Evolutionary conservation across 64 coral and sea anemone species (phyloP), one percentile per base, ranked within the genome.

Genomic region (Montipora sp.): DNA sequence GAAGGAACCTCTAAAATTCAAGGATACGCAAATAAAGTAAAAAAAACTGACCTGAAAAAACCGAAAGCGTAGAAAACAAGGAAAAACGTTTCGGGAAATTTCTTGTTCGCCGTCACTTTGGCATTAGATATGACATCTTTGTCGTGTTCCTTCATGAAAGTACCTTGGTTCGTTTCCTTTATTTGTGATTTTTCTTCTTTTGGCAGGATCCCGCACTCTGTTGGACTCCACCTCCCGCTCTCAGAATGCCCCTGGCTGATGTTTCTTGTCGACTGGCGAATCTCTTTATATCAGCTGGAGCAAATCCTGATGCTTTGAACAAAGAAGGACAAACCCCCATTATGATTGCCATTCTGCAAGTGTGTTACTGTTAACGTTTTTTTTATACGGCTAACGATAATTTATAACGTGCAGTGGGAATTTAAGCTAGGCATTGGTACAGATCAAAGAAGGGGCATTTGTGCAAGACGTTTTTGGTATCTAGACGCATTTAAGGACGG

Each of bases 341-440:
- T 46, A 97, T 97, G 95, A 68, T 97, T 43, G 95, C 89, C 13
- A 83, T 97, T 11, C 81, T 97, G 13, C 95, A 97, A 89, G 95
- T 97, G 51, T 36, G 18, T 77, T 0, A 8, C 23, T 90, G 73
- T 21, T 77, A 4, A 3, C 48, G 19, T 5, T 48, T 12, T 18
- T 36, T 36, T 36, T 36, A 36, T 36, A 2, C 36, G 36, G 36
- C 36, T 36, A 36, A 36, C 36, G 1, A 72, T 3, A 10, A 24
- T 66, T 18, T 59, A 2, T 5, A 2, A 8, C 14, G 3, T 80
- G 18, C 27, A 47, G 27, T 77, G 24, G 48, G 48, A 11, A 77
- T 77, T 77, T 36, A 36, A 36, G 36, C 36, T 36, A 36, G 36
- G 36, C 36, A 36, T 36, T 36, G 0, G 36, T 36, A 36, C 36